These are phyloP conservation scores for Mythimna albipuncta DNA, from an alignment of 2,888 invertebrate genomes.

Conservation along the genomic window DNA sequence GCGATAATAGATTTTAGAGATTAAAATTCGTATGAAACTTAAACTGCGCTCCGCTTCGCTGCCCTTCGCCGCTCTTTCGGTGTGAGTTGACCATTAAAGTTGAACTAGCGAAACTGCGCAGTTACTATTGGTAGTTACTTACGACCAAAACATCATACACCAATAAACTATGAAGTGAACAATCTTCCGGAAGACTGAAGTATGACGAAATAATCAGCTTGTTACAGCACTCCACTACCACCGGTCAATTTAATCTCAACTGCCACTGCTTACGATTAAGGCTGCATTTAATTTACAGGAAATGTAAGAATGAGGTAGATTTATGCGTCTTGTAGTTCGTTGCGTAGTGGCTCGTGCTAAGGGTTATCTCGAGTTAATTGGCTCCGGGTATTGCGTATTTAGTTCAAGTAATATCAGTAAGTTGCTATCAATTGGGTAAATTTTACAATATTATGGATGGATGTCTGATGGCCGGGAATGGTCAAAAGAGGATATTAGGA, in stretches of 20 bases:
- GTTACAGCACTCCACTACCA: conserved; percentile 17
- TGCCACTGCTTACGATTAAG: fast-evolving
- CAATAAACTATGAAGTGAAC: background rate
- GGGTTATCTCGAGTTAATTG: conserved; percentile 56
- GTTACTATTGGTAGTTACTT: background rate
- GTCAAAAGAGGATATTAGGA: no score
- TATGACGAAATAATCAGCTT: conserved; percentile 21
- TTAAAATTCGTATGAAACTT: no score
- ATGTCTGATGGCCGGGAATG: background rate
- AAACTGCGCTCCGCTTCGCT: no score
- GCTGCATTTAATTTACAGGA: background rate
- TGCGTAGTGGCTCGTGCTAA: conserved; percentile 58
- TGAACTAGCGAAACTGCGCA: background rate
- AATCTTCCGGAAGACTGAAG: conserved; percentile 1
- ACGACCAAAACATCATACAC: background rate
- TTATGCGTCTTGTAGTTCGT: conserved; percentile 35
- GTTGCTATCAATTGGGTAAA: background rate
- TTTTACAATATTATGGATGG: background rate
- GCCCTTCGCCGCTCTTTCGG: no score
- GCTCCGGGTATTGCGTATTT: conserved; percentile 39
- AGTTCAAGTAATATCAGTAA: background rate
- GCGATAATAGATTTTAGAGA: no score
- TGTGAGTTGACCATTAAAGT: no score
- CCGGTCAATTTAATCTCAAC: conserved; percentile 1
- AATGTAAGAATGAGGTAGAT: conserved; percentile 24